These are phyloP conservation scores for Tillus elongatus DNA, from an alignment of 2,888 invertebrate genomes.

Conservation along the genomic window DNA sequence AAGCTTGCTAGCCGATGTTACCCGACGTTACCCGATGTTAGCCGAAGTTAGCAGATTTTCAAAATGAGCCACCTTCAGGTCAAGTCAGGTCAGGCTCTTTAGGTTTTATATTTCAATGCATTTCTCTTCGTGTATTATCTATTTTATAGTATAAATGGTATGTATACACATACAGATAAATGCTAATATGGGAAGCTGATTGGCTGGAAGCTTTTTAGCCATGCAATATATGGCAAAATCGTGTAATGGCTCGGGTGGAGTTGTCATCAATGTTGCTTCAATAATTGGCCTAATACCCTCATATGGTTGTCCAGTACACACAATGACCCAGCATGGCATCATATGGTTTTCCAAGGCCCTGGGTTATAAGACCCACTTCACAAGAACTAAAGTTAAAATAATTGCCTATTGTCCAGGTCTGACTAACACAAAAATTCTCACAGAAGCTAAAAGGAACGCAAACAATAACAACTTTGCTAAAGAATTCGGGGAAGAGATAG, in stretches of 20 bases:
- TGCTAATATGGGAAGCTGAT: constrained; percentile 11
- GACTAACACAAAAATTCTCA: constrained; percentile 41
- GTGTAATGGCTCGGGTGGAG: constrained; percentile 50
- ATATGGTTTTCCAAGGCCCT: constrained; percentile 29
- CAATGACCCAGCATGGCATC: constrained; percentile 38
- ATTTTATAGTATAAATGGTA: too few relatives aligned
- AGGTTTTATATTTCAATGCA: too few relatives aligned
- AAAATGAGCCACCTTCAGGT: too few relatives aligned
- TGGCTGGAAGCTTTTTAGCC: constrained; percentile 44
- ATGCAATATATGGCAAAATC: constrained; percentile 50
- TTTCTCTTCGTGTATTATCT: too few relatives aligned
- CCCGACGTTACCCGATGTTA: too few relatives aligned
- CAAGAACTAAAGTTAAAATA: constrained; percentile 45
- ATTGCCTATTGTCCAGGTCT: constrained; percentile 48
- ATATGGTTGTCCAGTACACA: constrained; percentile 46
- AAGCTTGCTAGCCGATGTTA: too few relatives aligned
- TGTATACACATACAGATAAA: too few relatives aligned
- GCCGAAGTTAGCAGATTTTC: too few relatives aligned
- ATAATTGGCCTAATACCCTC: constrained; percentile 48
- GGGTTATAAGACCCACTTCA: constrained; percentile 37
- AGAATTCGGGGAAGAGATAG: constrained; percentile 31
- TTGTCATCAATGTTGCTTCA: constrained; percentile 55
- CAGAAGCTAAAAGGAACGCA: constrained; percentile 25
- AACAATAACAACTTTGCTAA: constrained; percentile 31
- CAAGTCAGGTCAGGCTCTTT: too few relatives aligned